Evolutionary conservation across 2,797 vertebrate genomes (phyloP), one percentile per base, ranked within the genome.

Genomic region (Pangasius larnaudii): DNA sequence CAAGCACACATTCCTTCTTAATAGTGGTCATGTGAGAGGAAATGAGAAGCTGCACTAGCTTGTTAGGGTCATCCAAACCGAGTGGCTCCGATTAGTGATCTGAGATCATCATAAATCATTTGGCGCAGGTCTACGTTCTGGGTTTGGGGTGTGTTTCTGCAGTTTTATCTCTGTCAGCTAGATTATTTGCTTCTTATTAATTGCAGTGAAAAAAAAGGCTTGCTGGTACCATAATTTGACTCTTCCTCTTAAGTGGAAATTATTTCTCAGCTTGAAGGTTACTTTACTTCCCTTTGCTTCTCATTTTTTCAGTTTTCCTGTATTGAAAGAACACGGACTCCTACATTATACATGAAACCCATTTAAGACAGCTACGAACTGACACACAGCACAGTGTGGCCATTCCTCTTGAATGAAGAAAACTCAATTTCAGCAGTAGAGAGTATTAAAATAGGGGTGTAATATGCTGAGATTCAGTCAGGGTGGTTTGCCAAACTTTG

Each of bases 161-260:
- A 46, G 85, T 51, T 89, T 90, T 53, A 85, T 89, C 91, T 90
- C 92, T 85, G 93, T 94, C 92, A 92, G 91, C 46, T 88, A 88
- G 92, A 91, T 93, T 94, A 93, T 94, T 93, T 93, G 93, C 90
- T 88, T 92, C 42, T 89, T 63, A 79, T 92, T 94, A 93, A 94
- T 93, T 91, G 94, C 88, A 42, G 36, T 18, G 39, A 85, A 85
- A 88, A 83, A 93, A 92, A 58, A 79, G 3, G 0, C 93, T 93
- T 94, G 93, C 69, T 65, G 89, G 89, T 91, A 84, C 83, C 89
- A 63, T 90, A 93, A 93, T 94, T 87, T 89, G 89, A 91, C 85
- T 74, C 88, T 92, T 91, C 88, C 88, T 88, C 88, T 92, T 61
- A 85, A 92, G 92, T 92, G 89, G 84, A 92, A 85, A 86, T 90